Percentiles rank a stretch among this genome's conserved stretches.
These are phyloP conservation scores for Eleginops maclovinus DNA, from an alignment of 2,113 vertebrate genomes.

Conservation along the genomic window DNA sequence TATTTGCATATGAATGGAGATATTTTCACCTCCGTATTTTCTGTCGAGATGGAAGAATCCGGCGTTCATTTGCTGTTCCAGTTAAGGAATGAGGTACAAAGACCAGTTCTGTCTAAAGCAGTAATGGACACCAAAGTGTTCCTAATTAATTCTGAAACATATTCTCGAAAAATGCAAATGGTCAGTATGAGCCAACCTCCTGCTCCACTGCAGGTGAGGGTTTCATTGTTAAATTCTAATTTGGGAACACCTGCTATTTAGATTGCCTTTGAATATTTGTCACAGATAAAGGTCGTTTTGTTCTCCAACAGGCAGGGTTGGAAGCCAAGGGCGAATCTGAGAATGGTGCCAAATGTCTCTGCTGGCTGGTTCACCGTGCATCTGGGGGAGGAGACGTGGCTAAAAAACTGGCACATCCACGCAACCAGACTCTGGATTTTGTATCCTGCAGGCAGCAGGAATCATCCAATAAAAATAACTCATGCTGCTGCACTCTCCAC, in stretches of 20 bases:
- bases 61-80: neutral
- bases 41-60: slow-evolving; percentile 33
- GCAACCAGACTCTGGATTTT: slow-evolving; percentile 1
- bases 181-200: slow-evolving; percentile 18
- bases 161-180: slow-evolving; percentile 61
- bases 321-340: slow-evolving; percentile 1
- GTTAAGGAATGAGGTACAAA: neutral
- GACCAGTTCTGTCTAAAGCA: slow-evolving; percentile 8
- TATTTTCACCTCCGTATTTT: slow-evolving; percentile 51
- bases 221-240: slow-evolving; percentile 61
- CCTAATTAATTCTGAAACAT: slow-evolving; percentile 66
- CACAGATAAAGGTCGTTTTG: slow-evolving; percentile 59
- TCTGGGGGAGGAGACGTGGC: slow-evolving; percentile 12
- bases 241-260: slow-evolving; percentile 62
- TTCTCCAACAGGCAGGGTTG: slow-evolving; percentile 26
- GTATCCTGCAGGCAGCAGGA: neutral
- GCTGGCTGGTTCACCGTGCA: slow-evolving; percentile 13
- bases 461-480: neutral
- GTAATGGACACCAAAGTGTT: slow-evolving; percentile 47
- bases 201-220: slow-evolving; percentile 16
- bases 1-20: slow-evolving; percentile 71
- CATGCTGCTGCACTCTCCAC: neutral
- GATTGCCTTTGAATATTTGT: slow-evolving; percentile 46
- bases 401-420: slow-evolving; percentile 24
- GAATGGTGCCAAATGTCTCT: slow-evolving; percentile 21